Percentiles rank a stretch among this genome's conserved stretches.
Evolutionary conservation across 2,113 vertebrate genomes (phyloP).

Genomic region (Mus pahari): DNA sequence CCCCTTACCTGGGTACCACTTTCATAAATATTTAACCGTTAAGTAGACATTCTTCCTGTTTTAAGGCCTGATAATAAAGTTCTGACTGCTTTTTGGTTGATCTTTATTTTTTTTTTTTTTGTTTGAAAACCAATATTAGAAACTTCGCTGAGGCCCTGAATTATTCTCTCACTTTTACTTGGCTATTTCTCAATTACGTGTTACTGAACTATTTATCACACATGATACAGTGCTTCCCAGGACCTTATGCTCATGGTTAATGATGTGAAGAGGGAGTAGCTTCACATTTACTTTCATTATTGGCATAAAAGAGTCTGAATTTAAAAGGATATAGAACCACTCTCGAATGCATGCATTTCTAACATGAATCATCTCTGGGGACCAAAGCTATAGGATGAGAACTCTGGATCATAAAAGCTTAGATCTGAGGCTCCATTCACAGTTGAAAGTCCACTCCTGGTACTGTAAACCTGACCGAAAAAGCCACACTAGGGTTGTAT

Average conservation of each 20-base stretch:
- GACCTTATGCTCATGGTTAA: neutral
- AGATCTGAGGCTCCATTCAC: neutral
- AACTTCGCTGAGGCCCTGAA: neutral
- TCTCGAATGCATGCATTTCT: neutral
- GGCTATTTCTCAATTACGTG: conserved; percentile 27
- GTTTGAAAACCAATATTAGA: neutral
- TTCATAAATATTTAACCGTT: conserved; percentile 22
- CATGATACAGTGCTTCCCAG: neutral
- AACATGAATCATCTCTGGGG: neutral
- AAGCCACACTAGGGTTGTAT: neutral
- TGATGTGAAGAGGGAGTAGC: neutral
- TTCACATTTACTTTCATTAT: neutral
- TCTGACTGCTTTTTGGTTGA: neutral
- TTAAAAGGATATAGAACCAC: neutral
- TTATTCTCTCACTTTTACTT: neutral
- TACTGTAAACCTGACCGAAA: neutral
- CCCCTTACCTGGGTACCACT: neutral
- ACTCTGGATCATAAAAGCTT: neutral
- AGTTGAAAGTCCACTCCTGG: neutral
- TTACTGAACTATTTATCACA: conserved; percentile 18
- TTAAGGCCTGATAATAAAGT: neutral
- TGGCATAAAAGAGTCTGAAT: neutral
- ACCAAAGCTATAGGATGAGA: neutral
- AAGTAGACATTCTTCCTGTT: neutral
- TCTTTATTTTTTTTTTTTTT: neutral